These are phyloP conservation scores for Sanderia malayensis DNA, from an alignment of 30 jellyfish, hydroid and myxozoan genomes.

Conservation along the genomic window DNA sequence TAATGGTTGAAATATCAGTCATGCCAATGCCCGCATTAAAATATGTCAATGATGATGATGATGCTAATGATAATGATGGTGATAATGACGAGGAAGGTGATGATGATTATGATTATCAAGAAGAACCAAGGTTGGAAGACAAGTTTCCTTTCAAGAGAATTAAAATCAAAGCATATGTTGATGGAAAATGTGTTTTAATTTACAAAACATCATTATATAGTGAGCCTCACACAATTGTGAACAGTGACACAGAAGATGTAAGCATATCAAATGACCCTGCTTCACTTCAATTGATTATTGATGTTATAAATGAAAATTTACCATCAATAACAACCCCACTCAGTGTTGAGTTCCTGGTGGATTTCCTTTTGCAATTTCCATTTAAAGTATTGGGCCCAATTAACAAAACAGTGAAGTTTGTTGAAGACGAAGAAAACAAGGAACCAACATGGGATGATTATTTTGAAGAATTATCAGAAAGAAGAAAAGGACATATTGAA, in stretches of 20 bases:
- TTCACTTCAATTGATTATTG: constrained; percentile 9
- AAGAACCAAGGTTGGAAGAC: constrained; percentile 28
- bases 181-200: constrained; percentile 38
- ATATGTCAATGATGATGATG: constrained; percentile 13
- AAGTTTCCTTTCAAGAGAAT: constrained; percentile 11
- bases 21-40: too few species aligned
- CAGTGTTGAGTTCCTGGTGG: constrained; percentile 29
- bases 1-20: constrained; percentile 26
- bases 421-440: constrained; percentile 20
- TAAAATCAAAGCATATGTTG: constrained; percentile 38
- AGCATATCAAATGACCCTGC: constrained; percentile 24
- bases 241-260: constrained; percentile 37
- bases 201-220: constrained; percentile 33
- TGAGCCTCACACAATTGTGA: constrained; percentile 36
- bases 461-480: constrained; percentile 14
- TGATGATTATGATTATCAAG: constrained; percentile 20
- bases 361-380: constrained; percentile 32
- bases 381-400: constrained; percentile 1
- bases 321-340: constrained; percentile 33
- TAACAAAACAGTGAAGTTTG: constrained; percentile 6
- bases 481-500: constrained; percentile 19
- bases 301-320: constrained; percentile 12
- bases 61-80: constrained; percentile 20
- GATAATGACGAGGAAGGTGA: constrained; percentile 26
- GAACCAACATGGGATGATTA: constrained; percentile 13